Evolutionary conservation across 2,797 vertebrate genomes (phyloP).

Genomic region (Epinephelus malabaricus): DNA sequence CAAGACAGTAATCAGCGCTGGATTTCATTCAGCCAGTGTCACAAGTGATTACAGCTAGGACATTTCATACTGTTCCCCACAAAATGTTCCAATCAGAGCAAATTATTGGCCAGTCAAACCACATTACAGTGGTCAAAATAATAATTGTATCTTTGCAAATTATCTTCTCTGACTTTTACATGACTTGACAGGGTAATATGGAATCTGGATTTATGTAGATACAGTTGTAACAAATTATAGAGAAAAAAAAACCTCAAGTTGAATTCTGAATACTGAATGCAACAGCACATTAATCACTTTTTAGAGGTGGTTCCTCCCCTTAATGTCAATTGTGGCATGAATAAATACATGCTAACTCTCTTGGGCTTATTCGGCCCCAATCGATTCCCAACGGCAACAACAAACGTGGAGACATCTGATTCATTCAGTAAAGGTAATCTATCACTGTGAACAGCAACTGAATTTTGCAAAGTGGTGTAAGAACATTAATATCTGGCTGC

Average conservation of each 20-base stretch:
- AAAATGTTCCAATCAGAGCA: not conserved
- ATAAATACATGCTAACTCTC: constrained; percentile 32
- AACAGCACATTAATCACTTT: constrained; percentile 32
- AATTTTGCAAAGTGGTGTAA: constrained; percentile 29
- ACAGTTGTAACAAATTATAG: not conserved
- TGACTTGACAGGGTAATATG: not conserved
- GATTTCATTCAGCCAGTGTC: constrained; percentile 2
- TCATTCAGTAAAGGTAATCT: constrained; percentile 30
- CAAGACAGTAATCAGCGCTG: not conserved
- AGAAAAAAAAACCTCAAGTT: not conserved
- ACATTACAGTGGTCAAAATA: not conserved
- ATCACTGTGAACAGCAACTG: constrained; percentile 32
- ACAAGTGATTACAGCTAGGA: constrained; percentile 1
- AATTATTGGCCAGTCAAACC: constrained; percentile 12
- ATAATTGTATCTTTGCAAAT: constrained; percentile 2
- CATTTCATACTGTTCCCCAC: not conserved
- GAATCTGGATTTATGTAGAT: constrained; percentile 9
- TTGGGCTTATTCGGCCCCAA: constrained; percentile 14
- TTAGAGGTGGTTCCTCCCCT: constrained; percentile 3
- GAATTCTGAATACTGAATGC: not conserved
- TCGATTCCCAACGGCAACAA: constrained; percentile 28
- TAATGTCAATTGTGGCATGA: constrained; percentile 14
- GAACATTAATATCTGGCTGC: constrained; percentile 19
- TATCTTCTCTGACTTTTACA: not conserved
- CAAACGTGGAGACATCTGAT: constrained; percentile 16